phyloP scores from a whole-genome alignment of 2,113 vertebrate species.

The Campylomormyrus numenius region DNA sequence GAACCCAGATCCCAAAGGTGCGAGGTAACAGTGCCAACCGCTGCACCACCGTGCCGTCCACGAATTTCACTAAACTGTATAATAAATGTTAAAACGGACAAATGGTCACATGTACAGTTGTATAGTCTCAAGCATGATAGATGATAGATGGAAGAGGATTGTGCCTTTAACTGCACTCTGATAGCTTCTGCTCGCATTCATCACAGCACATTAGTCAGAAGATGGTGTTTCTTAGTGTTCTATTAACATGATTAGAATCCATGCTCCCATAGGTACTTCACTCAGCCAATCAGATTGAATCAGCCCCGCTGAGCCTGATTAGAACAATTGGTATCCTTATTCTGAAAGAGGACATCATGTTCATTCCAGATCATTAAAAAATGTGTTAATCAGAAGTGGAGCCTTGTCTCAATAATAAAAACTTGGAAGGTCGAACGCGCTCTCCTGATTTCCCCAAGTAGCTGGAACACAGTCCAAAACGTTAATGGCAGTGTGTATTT shows the following conservation, averaged over 20 bases:
- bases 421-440: neutral
- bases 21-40: no score
- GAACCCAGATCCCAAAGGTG: no score
- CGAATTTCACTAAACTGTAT: neutral
- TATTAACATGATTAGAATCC: neutral
- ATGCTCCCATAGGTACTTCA: neutral
- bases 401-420: neutral
- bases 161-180: neutral
- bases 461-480: slow-evolving; percentile 18
- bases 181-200: neutral
- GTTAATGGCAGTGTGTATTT: slow-evolving; percentile 17
- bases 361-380: neutral
- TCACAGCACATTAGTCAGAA: neutral
- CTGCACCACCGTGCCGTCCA: no score
- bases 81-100: neutral
- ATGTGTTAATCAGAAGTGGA: neutral
- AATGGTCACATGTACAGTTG: neutral
- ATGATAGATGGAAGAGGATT: neutral
- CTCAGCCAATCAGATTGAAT: neutral
- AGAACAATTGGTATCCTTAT: slow-evolving; percentile 16
- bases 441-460: neutral
- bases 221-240: neutral
- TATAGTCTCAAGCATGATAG: neutral
- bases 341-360: neutral
- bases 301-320: neutral